These are phyloP conservation scores for Lucifuga dentata DNA, from an alignment of 2,113 vertebrate species.

Conservation along the genomic window DNA sequence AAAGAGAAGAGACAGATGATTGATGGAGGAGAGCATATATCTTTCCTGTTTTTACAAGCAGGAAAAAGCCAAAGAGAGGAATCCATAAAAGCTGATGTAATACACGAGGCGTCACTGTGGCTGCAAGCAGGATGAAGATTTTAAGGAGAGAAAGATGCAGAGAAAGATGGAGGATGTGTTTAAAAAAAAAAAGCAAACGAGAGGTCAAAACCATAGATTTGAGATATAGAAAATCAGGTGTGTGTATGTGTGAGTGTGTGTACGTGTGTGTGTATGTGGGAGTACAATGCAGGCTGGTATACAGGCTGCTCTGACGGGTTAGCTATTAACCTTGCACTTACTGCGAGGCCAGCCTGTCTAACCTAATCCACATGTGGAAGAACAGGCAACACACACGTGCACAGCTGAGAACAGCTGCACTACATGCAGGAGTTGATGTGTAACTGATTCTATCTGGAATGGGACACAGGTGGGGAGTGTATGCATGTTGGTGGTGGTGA, in stretches of 20 bases:
- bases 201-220: constrained; percentile 53
- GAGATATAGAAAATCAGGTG: constrained; percentile 13
- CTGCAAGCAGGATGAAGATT: constrained; percentile 21
- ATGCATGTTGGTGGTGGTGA: constrained; percentile 24
- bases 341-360: constrained; percentile 49
- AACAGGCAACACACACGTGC: constrained; percentile 15
- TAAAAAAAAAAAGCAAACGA: constrained; percentile 24
- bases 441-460: constrained; percentile 40
- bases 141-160: constrained; percentile 10
- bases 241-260: neutral
- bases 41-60: constrained; percentile 38
- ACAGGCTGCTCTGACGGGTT: constrained; percentile 46
- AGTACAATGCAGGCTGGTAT: too few species aligned
- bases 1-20: constrained; percentile 17
- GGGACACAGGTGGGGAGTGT: neutral
- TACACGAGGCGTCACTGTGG: constrained; percentile 24
- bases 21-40: constrained; percentile 2
- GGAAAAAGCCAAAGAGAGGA: constrained; percentile 25
- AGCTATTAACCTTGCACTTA: constrained; percentile 64
- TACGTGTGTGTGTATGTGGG: neutral
- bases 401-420: constrained; percentile 57
- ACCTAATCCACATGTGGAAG: constrained; percentile 66
- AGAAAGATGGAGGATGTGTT: constrained; percentile 20
- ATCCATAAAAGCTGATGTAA: constrained; percentile 53
- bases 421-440: constrained; percentile 44